phyloP scores from a whole-genome alignment of 2,888 invertebrate genomes.

The Stenotaenia linearis region DNA sequence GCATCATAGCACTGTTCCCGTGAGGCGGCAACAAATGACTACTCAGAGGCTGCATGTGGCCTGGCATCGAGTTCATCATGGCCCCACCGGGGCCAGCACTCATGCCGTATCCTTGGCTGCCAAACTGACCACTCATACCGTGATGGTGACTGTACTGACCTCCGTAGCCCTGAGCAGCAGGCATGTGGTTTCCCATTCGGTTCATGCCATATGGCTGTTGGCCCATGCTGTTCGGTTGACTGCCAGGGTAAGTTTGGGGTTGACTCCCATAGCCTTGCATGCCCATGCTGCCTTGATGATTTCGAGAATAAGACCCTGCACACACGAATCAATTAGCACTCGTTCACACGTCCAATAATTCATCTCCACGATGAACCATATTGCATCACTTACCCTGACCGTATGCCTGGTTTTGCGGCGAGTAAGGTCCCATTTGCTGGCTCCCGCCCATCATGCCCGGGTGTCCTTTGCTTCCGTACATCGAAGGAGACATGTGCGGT shows the following conservation, averaged over 20 bases:
- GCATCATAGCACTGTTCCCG: constrained; percentile 39
- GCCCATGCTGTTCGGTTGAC: constrained; percentile 36
- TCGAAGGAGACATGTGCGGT: constrained; percentile 50
- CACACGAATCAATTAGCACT: constrained; percentile 30
- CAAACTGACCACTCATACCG: constrained; percentile 42
- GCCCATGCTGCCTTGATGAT: constrained; percentile 34
- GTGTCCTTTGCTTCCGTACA: constrained; percentile 45
- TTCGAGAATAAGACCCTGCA: constrained; percentile 35
- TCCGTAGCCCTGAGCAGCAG: constrained; percentile 28
- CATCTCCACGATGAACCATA: neutral
- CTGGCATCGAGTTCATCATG: constrained; percentile 21
- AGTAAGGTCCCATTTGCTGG: constrained; percentile 40
- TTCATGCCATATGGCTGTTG: constrained; percentile 33
- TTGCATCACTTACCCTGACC: constrained; percentile 38
- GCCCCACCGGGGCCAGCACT: constrained; percentile 24
- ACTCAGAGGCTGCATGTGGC: constrained; percentile 26
- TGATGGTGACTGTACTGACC: constrained; percentile 30
- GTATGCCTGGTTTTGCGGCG: constrained; percentile 44
- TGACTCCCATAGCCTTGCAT: constrained; percentile 38
- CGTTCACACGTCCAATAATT: neutral
- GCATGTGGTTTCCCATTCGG: constrained; percentile 34
- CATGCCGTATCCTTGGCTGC: constrained; percentile 34
- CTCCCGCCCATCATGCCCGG: constrained; percentile 40
- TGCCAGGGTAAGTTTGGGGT: constrained; percentile 34
- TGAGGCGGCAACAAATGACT: constrained; percentile 26